Evolutionary conservation across 2,113 vertebrate genomes (phyloP), one percentile per base, ranked within the genome.

Genomic region (Stomatorhinus ivindoensis): DNA sequence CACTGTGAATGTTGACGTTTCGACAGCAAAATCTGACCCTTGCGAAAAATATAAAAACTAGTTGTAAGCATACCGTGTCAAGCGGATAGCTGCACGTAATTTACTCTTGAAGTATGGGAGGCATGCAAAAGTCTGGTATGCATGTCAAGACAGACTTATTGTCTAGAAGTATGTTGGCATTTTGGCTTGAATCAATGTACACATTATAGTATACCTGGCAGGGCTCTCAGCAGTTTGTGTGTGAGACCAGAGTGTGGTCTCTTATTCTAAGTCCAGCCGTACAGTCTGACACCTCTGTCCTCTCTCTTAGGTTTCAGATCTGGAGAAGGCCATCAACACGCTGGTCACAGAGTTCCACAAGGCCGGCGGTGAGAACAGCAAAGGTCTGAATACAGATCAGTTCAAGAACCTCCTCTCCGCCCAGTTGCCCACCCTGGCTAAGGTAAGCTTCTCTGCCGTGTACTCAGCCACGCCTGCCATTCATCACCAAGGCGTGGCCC

Each of bases 341-440:
- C 88, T 96, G 95, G 96, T 96, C 89, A 91, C 90, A 86, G 93
- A 95, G 91, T 96, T 96, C 92, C 95, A 96, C 48, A 46, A 90
- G 3, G 95, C 95, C 13, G 94, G 94, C 2, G 89, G 88, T 1
- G 93, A 94, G 91, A 95, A 95, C 0, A 27, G 90, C 39, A 10
- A 92, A 9, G 92, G 91, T 0, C 94, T 96, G 90, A 96, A 95
- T 89, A 69, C 61, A 0, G 94, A 96, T 9, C 95, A 96, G 87
- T 96, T 96, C 90, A 95, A 96, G 90, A 87, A 27, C 4, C 94
- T 96, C 3, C 51, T 96, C 90, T 93, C 95, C 84, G 90, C 93
- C 47, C 94, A 96, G 91, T 2, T 96, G 92, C 95, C 96, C 2
- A 94, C 89, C 86, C 50, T 96, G 35, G 89, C 88, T 42, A 94